Conservation (phyloP, 1,140 invertebrate species). For the Philaenus spumarius region DNA sequence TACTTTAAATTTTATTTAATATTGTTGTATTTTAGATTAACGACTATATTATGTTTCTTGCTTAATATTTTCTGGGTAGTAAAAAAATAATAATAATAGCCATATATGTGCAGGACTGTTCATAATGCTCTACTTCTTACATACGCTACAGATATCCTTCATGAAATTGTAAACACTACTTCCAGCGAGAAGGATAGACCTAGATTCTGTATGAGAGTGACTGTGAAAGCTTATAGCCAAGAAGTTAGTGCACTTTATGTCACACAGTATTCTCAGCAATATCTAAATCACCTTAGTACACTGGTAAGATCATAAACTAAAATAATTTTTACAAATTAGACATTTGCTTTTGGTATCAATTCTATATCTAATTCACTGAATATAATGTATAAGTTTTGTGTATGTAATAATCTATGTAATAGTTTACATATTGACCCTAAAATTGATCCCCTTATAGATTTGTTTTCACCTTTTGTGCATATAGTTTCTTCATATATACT, state of each 20-base stretch:
- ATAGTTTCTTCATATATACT: too few relatives aligned
- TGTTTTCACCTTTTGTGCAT: too few relatives aligned
- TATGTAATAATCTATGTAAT: too few relatives aligned
- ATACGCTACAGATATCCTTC: constrained; percentile 43
- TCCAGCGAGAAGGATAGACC: constrained; percentile 38
- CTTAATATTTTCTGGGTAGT: too few relatives aligned
- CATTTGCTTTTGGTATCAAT: neutral
- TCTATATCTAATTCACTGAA: neutral
- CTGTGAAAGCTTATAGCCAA: constrained; percentile 39
- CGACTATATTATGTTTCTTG: too few relatives aligned
- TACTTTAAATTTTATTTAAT: too few relatives aligned
- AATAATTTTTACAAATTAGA: neutral
- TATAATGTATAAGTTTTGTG: too few relatives aligned
- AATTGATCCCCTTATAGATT: too few relatives aligned
- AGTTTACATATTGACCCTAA: too few relatives aligned
- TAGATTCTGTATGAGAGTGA: constrained; percentile 41
- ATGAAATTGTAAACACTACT: constrained; percentile 42
- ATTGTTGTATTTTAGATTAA: too few relatives aligned
- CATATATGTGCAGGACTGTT: constrained; percentile 40
- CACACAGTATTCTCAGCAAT: constrained; percentile 40
- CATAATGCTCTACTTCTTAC: constrained; percentile 45
- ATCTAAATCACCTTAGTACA: constrained; percentile 39
- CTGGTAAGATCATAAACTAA: constrained; percentile 33
- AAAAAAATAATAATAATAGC: too few relatives aligned
- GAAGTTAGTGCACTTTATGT: constrained; percentile 43